Conservation (phyloP, 2,113 vertebrate genomes). For the Chrysemys picta region DNA sequence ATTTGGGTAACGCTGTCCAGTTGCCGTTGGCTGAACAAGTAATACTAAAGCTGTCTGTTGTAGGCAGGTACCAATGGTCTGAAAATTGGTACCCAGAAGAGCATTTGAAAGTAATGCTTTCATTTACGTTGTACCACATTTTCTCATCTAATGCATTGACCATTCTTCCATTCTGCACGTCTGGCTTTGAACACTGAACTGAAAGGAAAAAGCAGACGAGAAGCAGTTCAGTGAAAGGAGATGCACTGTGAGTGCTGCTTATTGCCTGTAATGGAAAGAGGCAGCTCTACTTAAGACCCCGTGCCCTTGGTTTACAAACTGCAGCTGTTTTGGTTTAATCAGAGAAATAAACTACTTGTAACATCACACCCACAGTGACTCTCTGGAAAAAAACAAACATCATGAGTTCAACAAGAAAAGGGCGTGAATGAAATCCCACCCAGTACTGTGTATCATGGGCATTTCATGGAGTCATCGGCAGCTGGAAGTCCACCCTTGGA, state of each 20-base stretch:
- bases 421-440: background rate
- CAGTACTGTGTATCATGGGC: background rate
- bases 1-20: constrained; percentile 37
- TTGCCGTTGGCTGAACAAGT: constrained; percentile 8
- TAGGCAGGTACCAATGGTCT: accelerated
- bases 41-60: background rate
- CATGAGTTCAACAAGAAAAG: background rate
- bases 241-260: background rate
- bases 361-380: background rate
- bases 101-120: background rate
- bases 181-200: constrained; percentile 61
- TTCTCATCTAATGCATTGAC: accelerated
- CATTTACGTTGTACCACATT: background rate
- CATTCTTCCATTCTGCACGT: constrained; percentile 24
- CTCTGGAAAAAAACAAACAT: background rate
- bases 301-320: background rate
- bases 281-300: background rate
- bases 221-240: background rate
- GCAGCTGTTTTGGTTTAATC: background rate
- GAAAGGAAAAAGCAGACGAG: constrained; percentile 19
- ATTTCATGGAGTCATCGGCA: background rate
- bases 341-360: background rate
- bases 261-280: background rate
- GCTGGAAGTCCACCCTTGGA: background rate
- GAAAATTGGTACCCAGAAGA: background rate